phyloP scores from a whole-genome alignment of 2,888 invertebrate genomes.

The Pediacus dermestoides region DNA sequence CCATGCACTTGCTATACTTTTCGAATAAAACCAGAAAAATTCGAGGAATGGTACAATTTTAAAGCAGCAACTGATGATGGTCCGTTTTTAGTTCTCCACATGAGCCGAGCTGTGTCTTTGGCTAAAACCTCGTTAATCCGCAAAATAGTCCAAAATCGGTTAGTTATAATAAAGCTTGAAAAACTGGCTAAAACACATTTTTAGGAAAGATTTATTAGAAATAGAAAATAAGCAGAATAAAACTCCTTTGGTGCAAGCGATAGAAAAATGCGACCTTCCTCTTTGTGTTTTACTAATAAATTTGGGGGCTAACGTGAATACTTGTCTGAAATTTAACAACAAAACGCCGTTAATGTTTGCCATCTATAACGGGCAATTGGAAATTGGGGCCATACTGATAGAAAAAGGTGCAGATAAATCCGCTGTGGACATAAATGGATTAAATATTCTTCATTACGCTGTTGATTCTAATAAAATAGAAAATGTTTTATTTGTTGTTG shows the following conservation, averaged over 20 bases:
- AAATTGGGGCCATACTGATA: constrained; percentile 42
- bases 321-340: constrained; percentile 41
- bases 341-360: constrained; percentile 55
- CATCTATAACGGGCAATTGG: constrained; percentile 42
- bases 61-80: constrained; percentile 39
- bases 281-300: constrained; percentile 50
- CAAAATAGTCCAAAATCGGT: constrained; percentile 40
- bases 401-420: constrained; percentile 52
- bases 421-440: constrained; percentile 50
- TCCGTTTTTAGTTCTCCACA: constrained; percentile 36
- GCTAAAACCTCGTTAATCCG: constrained; percentile 38
- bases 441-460: constrained; percentile 55
- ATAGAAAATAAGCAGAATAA: constrained; percentile 52
- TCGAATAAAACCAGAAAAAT: constrained; percentile 43
- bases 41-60: constrained; percentile 40
- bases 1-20: constrained; percentile 54
- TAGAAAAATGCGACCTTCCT: constrained; percentile 49
- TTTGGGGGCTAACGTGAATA: constrained; percentile 53
- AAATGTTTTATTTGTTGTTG: constrained; percentile 44
- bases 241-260: constrained; percentile 56
- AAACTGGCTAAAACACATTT: constrained; percentile 11
- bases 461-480: constrained; percentile 52
- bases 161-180: constrained; percentile 10
- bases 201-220: constrained; percentile 51
- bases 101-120: constrained; percentile 37